phyloP scores from a whole-genome alignment of 2,888 invertebrate genomes.

The Agrenia bidenticulata region DNA sequence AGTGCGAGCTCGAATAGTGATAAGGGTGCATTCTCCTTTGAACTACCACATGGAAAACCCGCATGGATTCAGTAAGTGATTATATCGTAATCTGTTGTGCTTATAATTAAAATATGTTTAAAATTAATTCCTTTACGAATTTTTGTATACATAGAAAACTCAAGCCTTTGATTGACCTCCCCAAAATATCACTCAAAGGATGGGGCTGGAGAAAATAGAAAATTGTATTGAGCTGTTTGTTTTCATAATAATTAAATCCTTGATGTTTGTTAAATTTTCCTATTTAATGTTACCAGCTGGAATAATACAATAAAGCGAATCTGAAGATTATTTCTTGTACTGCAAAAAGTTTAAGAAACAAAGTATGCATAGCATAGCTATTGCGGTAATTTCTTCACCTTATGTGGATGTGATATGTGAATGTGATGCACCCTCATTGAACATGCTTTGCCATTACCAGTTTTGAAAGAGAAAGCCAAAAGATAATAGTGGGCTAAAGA shows the following conservation, averaged over 20 bases:
- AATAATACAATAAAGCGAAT: too few relatives aligned
- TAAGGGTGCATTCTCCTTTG: constrained; percentile 23
- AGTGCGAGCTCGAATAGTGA: constrained; percentile 14
- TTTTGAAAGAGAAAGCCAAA: too few relatives aligned
- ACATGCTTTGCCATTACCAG: too few relatives aligned
- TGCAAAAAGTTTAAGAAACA: too few relatives aligned
- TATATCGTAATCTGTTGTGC: constrained; percentile 4
- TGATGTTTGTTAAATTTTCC: background rate
- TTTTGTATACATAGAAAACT: constrained; percentile 30
- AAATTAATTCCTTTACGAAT: background rate
- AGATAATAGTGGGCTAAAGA: too few relatives aligned
- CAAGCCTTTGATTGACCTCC: constrained; percentile 38
- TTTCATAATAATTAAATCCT: background rate
- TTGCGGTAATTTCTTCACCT: too few relatives aligned
- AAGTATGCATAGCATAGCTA: too few relatives aligned
- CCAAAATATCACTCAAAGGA: constrained; percentile 29
- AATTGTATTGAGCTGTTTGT: constrained; percentile 1
- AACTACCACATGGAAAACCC: constrained; percentile 24
- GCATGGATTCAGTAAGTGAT: constrained; percentile 34
- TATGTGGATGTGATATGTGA: too few relatives aligned
- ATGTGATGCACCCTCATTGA: too few relatives aligned
- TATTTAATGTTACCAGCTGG: constrained; percentile 2
- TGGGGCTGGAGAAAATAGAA: constrained; percentile 22
- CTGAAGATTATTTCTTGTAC: too few relatives aligned
- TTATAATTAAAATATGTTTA: background rate